These are phyloP conservation scores for Lamellibrachia satsuma DNA, from an alignment of 2,888 invertebrate species.

Conservation along the genomic window DNA sequence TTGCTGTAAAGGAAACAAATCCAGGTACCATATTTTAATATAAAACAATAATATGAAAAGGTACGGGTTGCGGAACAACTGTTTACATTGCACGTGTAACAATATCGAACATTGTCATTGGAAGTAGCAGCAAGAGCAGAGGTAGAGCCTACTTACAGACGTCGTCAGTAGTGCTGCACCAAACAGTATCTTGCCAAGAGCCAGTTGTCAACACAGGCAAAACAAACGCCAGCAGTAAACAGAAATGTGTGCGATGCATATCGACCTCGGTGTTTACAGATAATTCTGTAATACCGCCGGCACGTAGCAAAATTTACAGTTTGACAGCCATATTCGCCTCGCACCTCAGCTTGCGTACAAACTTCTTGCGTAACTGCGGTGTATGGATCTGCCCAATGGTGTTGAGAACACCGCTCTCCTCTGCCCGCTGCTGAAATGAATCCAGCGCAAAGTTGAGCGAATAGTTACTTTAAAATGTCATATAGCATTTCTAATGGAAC, in stretches of 20 bases:
- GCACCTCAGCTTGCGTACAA: constrained; percentile 17
- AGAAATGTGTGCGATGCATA: constrained; percentile 6
- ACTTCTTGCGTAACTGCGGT: constrained; percentile 1
- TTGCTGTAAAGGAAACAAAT: neutral
- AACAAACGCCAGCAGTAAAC: constrained; percentile 5
- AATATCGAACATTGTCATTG: neutral
- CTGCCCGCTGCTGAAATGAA: constrained; percentile 9
- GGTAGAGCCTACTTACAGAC: neutral
- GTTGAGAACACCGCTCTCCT: constrained; percentile 10
- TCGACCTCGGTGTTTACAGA: neutral
- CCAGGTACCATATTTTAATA: neutral
- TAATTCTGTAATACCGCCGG: neutral
- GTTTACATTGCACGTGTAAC: neutral
- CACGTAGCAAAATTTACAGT: neutral
- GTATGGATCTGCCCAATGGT: constrained; percentile 4
- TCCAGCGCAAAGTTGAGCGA: neutral
- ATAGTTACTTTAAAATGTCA: neutral
- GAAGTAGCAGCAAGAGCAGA: neutral
- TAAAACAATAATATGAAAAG: neutral
- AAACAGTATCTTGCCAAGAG: constrained; percentile 5
- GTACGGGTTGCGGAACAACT: neutral
- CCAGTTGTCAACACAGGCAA: constrained; percentile 12
- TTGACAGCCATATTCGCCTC: constrained; percentile 3
- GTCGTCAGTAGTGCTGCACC: constrained; percentile 13
- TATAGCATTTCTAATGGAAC: neutral